Percentiles rank a stretch among this genome's conserved stretches.
Evolutionary conservation across 2,113 vertebrate species (phyloP).

Genomic region (Gnathonemus longibarbis): DNA sequence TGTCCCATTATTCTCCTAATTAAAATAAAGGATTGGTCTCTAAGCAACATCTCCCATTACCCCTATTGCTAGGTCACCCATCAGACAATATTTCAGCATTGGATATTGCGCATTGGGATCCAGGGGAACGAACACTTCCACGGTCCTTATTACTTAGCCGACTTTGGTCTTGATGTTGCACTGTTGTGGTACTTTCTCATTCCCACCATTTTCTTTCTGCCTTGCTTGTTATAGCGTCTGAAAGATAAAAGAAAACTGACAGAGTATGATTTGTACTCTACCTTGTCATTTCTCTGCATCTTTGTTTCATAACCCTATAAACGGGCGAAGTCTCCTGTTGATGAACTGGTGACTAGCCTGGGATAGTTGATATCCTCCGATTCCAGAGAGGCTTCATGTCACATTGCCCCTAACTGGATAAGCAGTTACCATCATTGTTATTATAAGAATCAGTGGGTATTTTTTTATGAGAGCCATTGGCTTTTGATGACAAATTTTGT

Average conservation of each 20-base stretch:
- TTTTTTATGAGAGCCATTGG: background rate
- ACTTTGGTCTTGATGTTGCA: background rate
- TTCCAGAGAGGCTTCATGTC: background rate
- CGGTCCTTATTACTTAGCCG: background rate
- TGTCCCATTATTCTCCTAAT: constrained; percentile 27
- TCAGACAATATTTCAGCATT: constrained; percentile 2
- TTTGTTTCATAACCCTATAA: background rate
- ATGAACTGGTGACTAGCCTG: background rate
- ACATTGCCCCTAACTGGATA: background rate
- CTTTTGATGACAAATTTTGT: background rate
- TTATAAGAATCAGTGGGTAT: background rate
- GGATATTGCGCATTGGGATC: background rate
- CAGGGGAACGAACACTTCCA: background rate
- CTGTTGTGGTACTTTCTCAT: background rate
- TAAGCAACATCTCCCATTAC: constrained; percentile 25
- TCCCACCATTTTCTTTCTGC: background rate
- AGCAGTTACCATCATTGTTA: background rate
- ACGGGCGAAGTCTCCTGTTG: background rate
- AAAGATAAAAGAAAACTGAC: background rate
- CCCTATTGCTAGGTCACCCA: constrained; percentile 17
- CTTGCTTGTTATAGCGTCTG: background rate
- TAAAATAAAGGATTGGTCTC: constrained; percentile 30
- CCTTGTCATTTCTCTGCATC: background rate
- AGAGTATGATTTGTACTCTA: background rate
- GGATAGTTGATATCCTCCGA: background rate